A percentile compares a stretch with the other conserved stretches of the same genome.
phyloP scores from a whole-genome alignment of 2,113 vertebrate species.

The Phyllostomus hastatus region DNA sequence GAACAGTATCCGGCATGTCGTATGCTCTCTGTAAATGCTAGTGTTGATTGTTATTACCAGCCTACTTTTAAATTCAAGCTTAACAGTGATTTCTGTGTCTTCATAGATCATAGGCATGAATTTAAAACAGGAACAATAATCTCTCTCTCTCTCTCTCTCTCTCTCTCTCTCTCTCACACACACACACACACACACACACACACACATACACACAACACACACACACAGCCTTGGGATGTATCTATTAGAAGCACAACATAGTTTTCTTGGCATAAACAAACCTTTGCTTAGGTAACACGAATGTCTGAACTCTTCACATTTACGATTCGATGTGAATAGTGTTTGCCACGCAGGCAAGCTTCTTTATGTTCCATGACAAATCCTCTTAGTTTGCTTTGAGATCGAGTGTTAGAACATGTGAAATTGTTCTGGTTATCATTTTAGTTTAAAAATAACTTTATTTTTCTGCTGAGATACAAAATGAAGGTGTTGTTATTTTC shows the following conservation, averaged over 20 bases:
- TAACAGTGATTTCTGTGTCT: neutral
- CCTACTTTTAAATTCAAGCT: neutral
- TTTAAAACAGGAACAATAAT: neutral
- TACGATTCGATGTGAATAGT: neutral
- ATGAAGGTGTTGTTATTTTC: neutral
- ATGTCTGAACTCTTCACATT: slow-evolving; percentile 32
- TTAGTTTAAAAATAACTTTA: neutral
- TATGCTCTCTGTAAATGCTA: neutral
- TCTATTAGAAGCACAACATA: neutral
- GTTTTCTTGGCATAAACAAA: slow-evolving; percentile 29
- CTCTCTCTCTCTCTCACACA: too few relatives aligned
- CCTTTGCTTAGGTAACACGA: neutral
- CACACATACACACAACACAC: neutral
- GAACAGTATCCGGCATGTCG: neutral
- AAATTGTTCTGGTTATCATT: neutral
- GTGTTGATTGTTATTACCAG: neutral
- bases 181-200: neutral
- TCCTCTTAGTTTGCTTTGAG: slow-evolving; percentile 11
- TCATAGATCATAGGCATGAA: neutral
- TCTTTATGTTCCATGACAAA: neutral
- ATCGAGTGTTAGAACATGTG: neutral
- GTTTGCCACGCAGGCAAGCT: neutral
- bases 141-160: neutral
- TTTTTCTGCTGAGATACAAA: neutral
- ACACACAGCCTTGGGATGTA: neutral